These are phyloP conservation scores for Sthenelais limicola DNA, from an alignment of 2,888 invertebrate genomes.

Conservation along the genomic window DNA sequence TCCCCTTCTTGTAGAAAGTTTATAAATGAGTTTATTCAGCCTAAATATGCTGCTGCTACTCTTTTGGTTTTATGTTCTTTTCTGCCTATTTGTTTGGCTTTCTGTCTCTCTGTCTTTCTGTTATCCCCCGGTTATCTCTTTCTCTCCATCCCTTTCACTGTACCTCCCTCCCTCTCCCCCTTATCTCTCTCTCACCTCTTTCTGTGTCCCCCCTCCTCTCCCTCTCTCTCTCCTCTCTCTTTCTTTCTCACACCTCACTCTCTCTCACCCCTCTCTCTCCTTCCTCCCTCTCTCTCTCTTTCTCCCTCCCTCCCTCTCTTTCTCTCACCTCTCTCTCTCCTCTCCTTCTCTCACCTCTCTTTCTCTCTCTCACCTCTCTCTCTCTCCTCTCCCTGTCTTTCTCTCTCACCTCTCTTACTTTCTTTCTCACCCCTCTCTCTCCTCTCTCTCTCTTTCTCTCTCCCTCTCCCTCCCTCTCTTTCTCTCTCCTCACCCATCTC, in stretches of 20 bases:
- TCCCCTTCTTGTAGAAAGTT: too few relatives aligned
- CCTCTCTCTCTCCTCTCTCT: background rate
- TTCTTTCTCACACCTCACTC: background rate
- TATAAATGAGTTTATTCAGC: too few relatives aligned
- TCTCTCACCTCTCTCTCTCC: background rate
- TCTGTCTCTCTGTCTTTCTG: slow-evolving; percentile 5
- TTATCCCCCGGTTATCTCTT: background rate
- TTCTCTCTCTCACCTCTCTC: slow-evolving; percentile 8
- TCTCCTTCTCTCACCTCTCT: background rate
- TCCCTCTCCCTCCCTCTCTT: background rate
- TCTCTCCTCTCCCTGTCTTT: background rate
- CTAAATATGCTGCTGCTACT: too few relatives aligned
- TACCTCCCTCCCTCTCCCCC: too few relatives aligned
- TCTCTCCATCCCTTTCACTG: too few relatives aligned
- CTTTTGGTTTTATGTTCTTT: too few relatives aligned
- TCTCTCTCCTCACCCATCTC: background rate
- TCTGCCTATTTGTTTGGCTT: background rate
- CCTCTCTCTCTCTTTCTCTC: background rate
- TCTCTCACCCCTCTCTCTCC: background rate
- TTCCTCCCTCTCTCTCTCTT: slow-evolving; percentile 2
- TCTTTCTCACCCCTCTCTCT: background rate
- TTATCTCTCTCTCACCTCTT: background rate
- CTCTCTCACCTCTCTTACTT: background rate
- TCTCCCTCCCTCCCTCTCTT: background rate
- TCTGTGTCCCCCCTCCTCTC: background rate